Conservation (phyloP, 2,113 vertebrate species). For the Takifugu flavidus region DNA sequence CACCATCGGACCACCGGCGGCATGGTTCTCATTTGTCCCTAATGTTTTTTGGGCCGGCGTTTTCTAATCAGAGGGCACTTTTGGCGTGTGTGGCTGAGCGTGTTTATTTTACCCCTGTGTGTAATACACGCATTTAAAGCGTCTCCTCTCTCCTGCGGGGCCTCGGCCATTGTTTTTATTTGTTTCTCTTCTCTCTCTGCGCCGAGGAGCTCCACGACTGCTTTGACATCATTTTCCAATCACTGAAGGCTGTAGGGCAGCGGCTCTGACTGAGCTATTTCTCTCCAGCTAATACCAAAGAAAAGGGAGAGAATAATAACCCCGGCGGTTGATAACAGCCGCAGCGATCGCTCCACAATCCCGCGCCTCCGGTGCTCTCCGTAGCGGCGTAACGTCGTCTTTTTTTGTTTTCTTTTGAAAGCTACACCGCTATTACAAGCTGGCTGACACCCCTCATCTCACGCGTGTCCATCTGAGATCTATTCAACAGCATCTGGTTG, state of each 20-base stretch:
- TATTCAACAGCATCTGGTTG: constrained; percentile 64
- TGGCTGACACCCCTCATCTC: constrained; percentile 46
- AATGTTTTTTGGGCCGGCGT: constrained; percentile 60
- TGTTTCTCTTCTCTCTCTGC: constrained; percentile 53
- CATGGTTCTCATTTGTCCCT: constrained; percentile 53
- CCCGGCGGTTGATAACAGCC: constrained; percentile 57
- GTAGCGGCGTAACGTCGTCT: constrained; percentile 41
- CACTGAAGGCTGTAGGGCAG: constrained; percentile 62
- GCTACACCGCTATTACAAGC: constrained; percentile 45
- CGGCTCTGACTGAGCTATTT: constrained; percentile 59
- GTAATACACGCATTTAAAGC: constrained; percentile 17
- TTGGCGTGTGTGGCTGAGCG: constrained; percentile 20
- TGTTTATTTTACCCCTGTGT: constrained; percentile 24
- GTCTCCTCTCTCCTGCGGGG: constrained; percentile 44
- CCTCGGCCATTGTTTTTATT: constrained; percentile 64
- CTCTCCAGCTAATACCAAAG: constrained; percentile 64
- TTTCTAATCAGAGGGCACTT: constrained; percentile 65
- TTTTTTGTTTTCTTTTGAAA: constrained; percentile 18
- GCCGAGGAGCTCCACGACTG: constrained; percentile 59
- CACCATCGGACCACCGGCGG: constrained; percentile 55
- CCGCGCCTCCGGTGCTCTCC: constrained; percentile 59
- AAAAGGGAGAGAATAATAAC: constrained; percentile 58
- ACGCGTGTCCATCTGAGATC: constrained; percentile 48
- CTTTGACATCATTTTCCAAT: constrained; percentile 77
- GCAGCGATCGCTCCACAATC: constrained; percentile 63